These are phyloP conservation scores for Cyprinella venusta DNA, from an alignment of 2,797 vertebrate genomes.

Conservation along the genomic window DNA sequence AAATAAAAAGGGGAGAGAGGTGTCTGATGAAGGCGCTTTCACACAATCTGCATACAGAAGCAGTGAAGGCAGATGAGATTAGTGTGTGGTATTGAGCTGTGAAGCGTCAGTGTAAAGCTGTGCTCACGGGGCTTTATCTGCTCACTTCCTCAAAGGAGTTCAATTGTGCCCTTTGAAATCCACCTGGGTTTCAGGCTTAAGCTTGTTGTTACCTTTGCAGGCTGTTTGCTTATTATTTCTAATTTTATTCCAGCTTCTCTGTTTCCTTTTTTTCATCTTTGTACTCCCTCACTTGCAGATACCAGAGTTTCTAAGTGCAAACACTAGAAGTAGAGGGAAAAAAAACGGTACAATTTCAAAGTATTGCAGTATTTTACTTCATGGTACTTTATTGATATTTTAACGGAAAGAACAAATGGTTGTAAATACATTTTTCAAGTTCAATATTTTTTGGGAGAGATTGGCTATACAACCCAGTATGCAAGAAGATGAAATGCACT, in stretches of 20 bases:
- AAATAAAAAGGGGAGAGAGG: slow-evolving; percentile 48
- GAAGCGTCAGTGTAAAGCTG: slow-evolving; percentile 45
- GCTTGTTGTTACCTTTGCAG: slow-evolving; percentile 23
- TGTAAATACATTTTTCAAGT: not conserved
- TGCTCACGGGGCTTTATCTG: slow-evolving; percentile 43
- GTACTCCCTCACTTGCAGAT: not conserved
- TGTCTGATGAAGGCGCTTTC: slow-evolving; percentile 44
- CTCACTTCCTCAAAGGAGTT: slow-evolving; percentile 54
- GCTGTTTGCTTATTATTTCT: slow-evolving; percentile 30
- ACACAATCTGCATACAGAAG: slow-evolving; percentile 34
- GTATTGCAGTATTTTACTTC: not conserved
- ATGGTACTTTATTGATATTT: not conserved
- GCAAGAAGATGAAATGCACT: slow-evolving; percentile 17
- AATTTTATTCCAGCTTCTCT: not conserved
- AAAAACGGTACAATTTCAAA: not conserved
- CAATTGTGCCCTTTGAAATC: slow-evolving; percentile 51
- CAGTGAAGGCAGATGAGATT: slow-evolving; percentile 62
- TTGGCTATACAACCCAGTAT: not conserved
- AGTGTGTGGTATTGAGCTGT: slow-evolving; percentile 56
- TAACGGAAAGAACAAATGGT: not conserved
- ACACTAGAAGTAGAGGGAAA: not conserved
- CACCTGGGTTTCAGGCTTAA: slow-evolving; percentile 39
- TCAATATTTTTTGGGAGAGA: not conserved
- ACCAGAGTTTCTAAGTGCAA: not conserved
- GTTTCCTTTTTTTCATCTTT: not conserved